Evolutionary conservation across 2,113 vertebrate species (phyloP).

Genomic region (Lasiurus cinereus): DNA sequence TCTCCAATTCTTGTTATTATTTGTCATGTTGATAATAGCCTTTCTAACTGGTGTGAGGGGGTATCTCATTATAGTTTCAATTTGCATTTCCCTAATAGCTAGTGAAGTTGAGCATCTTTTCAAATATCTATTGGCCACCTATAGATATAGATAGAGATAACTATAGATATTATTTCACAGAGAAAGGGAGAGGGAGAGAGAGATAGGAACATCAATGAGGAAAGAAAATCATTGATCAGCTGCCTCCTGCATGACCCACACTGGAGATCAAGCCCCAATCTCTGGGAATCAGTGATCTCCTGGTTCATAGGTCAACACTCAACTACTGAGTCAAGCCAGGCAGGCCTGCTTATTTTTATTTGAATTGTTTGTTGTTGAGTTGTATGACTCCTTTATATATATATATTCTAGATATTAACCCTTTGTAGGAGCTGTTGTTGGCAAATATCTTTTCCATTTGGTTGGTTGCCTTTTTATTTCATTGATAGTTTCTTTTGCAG

Average conservation of each 20-base stretch:
- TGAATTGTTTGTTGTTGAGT: neutral
- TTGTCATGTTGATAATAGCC: neutral
- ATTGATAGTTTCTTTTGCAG: neutral
- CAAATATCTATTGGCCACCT: no score
- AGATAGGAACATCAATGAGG: no score
- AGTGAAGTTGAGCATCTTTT: no score
- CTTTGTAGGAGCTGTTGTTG: neutral
- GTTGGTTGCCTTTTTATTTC: neutral
- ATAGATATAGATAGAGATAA: no score
- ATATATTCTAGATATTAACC: neutral
- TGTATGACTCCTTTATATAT: neutral
- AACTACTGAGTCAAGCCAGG: no score
- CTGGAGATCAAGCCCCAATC: no score
- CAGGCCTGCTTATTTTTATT: neutral
- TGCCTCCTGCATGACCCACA: no score
- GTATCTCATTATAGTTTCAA: neutral
- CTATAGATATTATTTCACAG: no score
- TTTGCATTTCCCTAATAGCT: neutral
- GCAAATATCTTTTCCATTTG: neutral
- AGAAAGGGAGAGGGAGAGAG: no score
- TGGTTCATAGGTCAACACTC: no score
- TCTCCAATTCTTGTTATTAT: neutral
- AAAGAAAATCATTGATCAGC: no score
- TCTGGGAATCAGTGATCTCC: no score
- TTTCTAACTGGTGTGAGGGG: neutral